Evolutionary conservation across 2,113 vertebrate genomes (phyloP), one percentile per base, ranked within the genome.

Genomic region (Meriones unguiculatus): DNA sequence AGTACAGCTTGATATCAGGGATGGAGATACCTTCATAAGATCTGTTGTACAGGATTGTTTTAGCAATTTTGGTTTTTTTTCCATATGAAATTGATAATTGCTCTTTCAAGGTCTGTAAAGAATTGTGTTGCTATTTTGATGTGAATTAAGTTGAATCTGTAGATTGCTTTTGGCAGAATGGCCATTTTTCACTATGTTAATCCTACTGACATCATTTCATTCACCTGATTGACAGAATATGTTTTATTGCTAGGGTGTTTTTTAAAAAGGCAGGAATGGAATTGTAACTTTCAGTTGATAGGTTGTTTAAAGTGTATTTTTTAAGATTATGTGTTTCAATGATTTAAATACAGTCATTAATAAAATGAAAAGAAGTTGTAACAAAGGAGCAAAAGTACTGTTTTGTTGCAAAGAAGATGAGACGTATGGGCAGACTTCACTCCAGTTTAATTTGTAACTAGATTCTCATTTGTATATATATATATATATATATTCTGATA

Each of bases 331-430:
- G 13, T 78, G 8, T 78, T 87, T 52, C 20, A 75, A 28, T 1
- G 87, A 64, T 73, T 94, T 87, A 69, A 69, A 88, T 72, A 76
- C 46, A 78, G 6, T 54, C 22, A 69, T 35, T 84, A 25, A 28
- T 94, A 65, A 90, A 93, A 87, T 78, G 7, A 78, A 96, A 95
- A 41, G 32, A 87, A 91, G n/a, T 0, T 52, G 25, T 90, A 65
- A 75, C 7, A 96, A 70, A 32, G 86, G 54, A 65, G 3, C 5
- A 81, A 54, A 90, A 84, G 52, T 73, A 7, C 57, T 15, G 7
- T 2, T 72, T 57, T 20, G 24, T 14, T 85, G 24, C 24, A 30
- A 28, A 65, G 59, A 64, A 3, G n/a, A 65, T 46, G 24, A 85
- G 24, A 65, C 7, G 7, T 25, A 64, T 7, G 30, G 69, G 1